phyloP scores from a whole-genome alignment of 2,113 vertebrate genomes.

The Prunella himalayana region DNA sequence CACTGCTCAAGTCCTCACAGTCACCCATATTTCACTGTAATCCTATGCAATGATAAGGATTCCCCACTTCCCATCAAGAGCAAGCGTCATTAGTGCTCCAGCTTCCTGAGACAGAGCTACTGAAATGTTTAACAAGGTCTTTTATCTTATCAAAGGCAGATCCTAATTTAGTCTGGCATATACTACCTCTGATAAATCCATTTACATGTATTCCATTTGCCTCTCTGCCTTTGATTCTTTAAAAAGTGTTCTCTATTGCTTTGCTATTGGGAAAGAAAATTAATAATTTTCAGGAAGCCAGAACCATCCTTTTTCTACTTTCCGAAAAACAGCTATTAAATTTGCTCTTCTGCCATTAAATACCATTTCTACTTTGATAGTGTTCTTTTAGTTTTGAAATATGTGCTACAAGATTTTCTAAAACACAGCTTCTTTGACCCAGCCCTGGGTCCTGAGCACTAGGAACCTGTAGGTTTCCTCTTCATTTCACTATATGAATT shows the following conservation, averaged over 20 bases:
- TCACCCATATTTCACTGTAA: background rate
- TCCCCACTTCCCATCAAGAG: background rate
- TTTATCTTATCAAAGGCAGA: constrained; percentile 1
- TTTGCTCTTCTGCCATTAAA: background rate
- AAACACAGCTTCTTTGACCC: background rate
- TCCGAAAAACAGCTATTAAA: background rate
- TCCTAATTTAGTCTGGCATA: background rate
- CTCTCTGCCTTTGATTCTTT: background rate
- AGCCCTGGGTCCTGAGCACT: background rate
- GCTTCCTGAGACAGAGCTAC: background rate
- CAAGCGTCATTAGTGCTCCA: background rate
- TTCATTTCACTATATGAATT: background rate
- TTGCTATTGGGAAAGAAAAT: background rate
- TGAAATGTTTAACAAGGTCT: constrained; percentile 21
- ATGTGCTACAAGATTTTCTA: background rate
- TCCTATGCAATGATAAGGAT: background rate
- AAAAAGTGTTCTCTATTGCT: background rate
- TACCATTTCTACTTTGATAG: background rate
- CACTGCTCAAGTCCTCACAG: background rate
- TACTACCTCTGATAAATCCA: background rate
- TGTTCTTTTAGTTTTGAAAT: background rate
- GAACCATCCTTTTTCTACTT: background rate
- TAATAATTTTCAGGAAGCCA: background rate
- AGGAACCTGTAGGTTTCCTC: background rate
- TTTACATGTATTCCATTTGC: background rate